Conservation (phyloP, 2,113 vertebrate genomes). For the Potamarius usumacintae region DNA sequence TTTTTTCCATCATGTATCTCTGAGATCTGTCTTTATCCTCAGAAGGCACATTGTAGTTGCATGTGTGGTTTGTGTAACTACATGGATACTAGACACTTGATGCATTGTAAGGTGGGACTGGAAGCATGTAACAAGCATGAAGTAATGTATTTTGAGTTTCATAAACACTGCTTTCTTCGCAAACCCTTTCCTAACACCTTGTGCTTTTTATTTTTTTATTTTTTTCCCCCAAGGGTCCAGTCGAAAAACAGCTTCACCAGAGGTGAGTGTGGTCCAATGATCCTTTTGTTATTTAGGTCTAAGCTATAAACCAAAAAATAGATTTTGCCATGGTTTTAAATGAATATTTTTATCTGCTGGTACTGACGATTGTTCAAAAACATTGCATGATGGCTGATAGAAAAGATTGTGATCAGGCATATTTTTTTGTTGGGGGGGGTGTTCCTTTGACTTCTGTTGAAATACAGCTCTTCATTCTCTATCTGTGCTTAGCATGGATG, state of each 20-base stretch:
- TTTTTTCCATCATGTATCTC: not conserved
- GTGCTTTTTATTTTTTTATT: constrained; percentile 18
- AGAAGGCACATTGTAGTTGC: not conserved
- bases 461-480: not conserved
- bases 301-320: not conserved
- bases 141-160: not conserved
- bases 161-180: not conserved
- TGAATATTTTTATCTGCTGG: not conserved
- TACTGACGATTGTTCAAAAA: too few relatives aligned
- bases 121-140: not conserved
- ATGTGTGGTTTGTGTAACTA: not conserved
- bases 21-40: not conserved
- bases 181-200: not conserved
- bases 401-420: too few relatives aligned
- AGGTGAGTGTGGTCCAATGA: constrained; percentile 62
- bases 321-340: not conserved
- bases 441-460: not conserved
- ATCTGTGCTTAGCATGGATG: not conserved
- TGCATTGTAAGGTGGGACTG: too few relatives aligned
- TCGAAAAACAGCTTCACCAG: constrained; percentile 71
- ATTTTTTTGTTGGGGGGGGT: too few relatives aligned
- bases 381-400: too few relatives aligned
- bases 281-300: not conserved
- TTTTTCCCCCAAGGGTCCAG: constrained; percentile 64
- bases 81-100: not conserved